Evolutionary conservation across 2,113 vertebrate genomes (phyloP), one percentile per base, ranked within the genome.

Genomic region (Tupaia chinensis): DNA sequence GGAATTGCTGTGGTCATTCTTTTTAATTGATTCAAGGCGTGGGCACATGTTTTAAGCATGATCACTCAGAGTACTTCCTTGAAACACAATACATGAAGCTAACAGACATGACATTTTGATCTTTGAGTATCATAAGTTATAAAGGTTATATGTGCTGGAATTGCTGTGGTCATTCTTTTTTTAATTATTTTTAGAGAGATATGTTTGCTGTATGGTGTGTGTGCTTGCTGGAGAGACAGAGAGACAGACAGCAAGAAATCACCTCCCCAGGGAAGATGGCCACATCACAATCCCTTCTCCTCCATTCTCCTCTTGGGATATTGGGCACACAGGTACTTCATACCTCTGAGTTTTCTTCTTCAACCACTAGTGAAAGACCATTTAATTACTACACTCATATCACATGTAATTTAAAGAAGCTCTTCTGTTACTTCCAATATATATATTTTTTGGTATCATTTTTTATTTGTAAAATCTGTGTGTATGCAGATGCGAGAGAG

Each of bases 281-380:
- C 44, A 44, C 44, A 5, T 5, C 44, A 44, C 44, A 44, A 44
- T 44, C 44, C 44, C 44, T 44, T 44, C 44, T 44, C 44, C 44
- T 44, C 44, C 44, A 44, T 44, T 44, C 44, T 44, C 44, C 44
- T 32, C 32, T 32, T 32, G 32, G 32, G 32, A 32, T 32, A 32
- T 32, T 32, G 32, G 32, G 32, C 32, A 32, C 32, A 32, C 32
- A 32, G 44, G 44, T 44, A 44, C 44, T 44, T 44, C 32, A 3
- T 66, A 68, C 29, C 90, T 79, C 53, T 73, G 29, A 72, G 17
- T 65, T 94, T 94, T 96, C n/a, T 91, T 86, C 74, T 85, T 27
- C 72, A 91, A 70, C 3, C 10, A 12, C 25, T 12, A 58, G 9
- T 87, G 92, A 97, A 94, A 97, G 69, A 83, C 56, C 27, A 96